A percentile compares a stretch with the other conserved stretches of the same genome.
Conservation (phyloP, 2,113 vertebrate genomes). For the Xerus inauris region DNA sequence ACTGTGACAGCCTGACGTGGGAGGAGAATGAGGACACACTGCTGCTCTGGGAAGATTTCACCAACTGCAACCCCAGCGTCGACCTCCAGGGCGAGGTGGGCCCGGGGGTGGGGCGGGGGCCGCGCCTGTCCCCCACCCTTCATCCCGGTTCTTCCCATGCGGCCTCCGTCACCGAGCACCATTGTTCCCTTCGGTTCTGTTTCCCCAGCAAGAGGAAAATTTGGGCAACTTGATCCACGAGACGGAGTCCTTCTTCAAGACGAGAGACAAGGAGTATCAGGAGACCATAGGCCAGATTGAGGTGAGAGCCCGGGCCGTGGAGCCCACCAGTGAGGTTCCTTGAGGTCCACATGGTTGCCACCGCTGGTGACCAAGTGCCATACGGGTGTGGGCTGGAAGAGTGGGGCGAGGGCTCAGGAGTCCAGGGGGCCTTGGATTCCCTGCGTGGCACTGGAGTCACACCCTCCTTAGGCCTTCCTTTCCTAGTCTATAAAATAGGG, state of each 20-base stretch:
- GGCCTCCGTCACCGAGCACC: neutral
- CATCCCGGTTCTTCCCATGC: rapidly evolving
- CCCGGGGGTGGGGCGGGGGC: rapidly evolving
- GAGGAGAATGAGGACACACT: slow-evolving; percentile 98
- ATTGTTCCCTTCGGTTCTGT: neutral
- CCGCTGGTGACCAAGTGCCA: rapidly evolving
- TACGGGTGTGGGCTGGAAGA: neutral
- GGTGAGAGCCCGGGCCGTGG: slow-evolving; percentile 83
- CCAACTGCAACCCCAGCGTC: slow-evolving; percentile 93
- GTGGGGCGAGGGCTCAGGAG: neutral
- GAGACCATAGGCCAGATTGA: slow-evolving; percentile 98
- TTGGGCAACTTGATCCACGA: slow-evolving; percentile 97
- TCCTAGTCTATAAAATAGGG: neutral
- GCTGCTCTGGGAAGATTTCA: slow-evolving; percentile 98
- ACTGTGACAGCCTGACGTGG: slow-evolving; percentile 98
- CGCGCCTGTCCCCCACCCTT: rapidly evolving
- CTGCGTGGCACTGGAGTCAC: neutral
- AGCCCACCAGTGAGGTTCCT: rapidly evolving
- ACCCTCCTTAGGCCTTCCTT: neutral
- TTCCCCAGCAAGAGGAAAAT: slow-evolving; percentile 91
- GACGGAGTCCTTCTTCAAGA: slow-evolving; percentile 97
- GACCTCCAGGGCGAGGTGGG: slow-evolving; percentile 88
- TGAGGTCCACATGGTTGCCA: neutral
- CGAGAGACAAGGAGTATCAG: slow-evolving; percentile 97
- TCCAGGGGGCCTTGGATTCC: neutral